Conservation (phyloP, 2,113 vertebrate genomes). For the Octodon degus region DNA sequence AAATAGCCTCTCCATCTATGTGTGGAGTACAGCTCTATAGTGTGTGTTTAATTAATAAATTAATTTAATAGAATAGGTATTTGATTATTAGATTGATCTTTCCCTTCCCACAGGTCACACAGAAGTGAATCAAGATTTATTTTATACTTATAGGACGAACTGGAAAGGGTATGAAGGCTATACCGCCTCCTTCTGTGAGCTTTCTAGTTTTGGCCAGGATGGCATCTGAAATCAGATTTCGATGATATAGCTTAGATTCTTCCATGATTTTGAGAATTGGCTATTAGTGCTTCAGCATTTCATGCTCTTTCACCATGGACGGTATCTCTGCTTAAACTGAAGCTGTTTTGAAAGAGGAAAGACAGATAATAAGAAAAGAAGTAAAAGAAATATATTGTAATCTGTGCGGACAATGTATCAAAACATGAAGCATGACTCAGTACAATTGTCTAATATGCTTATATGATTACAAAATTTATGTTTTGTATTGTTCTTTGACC, state of each 20-base stretch:
- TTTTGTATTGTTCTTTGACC: background rate
- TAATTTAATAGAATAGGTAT: background rate
- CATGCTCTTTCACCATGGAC: background rate
- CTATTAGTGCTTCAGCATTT: background rate
- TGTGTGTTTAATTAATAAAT: background rate
- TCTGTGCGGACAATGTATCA: background rate
- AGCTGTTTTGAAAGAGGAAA: background rate
- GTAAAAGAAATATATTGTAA: background rate
- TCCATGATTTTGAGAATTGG: background rate
- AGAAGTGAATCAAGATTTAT: background rate
- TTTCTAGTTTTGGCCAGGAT: background rate
- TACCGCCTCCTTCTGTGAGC: background rate
- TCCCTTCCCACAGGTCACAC: background rate
- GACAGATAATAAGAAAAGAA: background rate
- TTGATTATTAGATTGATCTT: conserved; percentile 9
- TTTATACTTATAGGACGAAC: background rate
- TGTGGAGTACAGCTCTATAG: background rate
- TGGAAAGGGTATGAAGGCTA: background rate
- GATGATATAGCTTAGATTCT: background rate
- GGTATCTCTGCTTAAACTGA: conserved; percentile 7
- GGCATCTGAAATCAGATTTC: background rate
- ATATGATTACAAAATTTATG: background rate
- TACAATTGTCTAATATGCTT: background rate
- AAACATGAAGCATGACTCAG: background rate
- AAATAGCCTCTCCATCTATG: background rate